Base-by-base conservation (phyloP, 2,797 vertebrate species). In the Mormyrops boulengeri region DNA sequence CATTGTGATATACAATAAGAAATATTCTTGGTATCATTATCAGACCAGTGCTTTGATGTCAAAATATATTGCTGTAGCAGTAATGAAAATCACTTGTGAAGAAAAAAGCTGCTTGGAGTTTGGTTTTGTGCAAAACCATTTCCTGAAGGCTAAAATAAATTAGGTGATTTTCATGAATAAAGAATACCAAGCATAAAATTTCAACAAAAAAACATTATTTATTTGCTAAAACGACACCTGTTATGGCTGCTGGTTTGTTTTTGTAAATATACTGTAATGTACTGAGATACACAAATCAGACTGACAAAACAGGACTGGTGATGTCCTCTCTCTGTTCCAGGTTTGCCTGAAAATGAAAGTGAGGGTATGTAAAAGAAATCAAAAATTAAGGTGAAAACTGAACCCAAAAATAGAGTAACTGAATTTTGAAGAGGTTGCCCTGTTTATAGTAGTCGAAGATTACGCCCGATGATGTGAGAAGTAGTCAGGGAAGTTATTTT, bases 151-250 rank as follows among this genome's bases (percentile, higher is more conserved):
- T 52, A 34, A 49, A 69, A 34, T 88, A 30, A 53, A 88, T 52
- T 41, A 26, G 50, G 88, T 55, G 88, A 53, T 88, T 88, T 88
- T 50, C 38, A 73, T 88, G 57, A 88, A 88, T 62, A 66, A 69
- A 69, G 44, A 41, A 88, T n/a, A 19, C 44, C 14, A 47, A 66
- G 19, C 41, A 44, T 73, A 5, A 88, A 49, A 49, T 88, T 69
- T 89, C 38, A 53, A 55, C 86, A 88, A 62, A 53, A 30, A 57
- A 47, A 9, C 52, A 57, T 30, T 38, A 52, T 73, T 66, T 26
- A 66, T 62, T 66, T 22, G 4, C 9, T 55, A 44, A 53, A 57
- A 84, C 14, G 30, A 62, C 17, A 14, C 30, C 73, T 44, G 17
- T n/a, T 80, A n/a, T 80, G 73, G 17, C 17, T 44, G 14, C 38